A percentile compares a stretch with the other conserved stretches of the same genome.
Conservation (phyloP, 2,797 vertebrate genomes). For the Babyrousa celebensis region DNA sequence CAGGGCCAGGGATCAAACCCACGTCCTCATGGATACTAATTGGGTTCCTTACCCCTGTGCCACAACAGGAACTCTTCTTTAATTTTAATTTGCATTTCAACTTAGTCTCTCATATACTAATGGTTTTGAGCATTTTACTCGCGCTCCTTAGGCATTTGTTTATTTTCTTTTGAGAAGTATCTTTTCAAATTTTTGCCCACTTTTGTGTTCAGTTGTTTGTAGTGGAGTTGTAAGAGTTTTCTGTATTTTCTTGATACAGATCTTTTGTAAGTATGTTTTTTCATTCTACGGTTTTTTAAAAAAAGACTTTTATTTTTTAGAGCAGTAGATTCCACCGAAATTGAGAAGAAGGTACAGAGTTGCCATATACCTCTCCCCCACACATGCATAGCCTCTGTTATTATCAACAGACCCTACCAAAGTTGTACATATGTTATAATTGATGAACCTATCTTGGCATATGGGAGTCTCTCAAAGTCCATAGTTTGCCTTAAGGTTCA, state of each 20-base stretch:
- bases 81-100: not conserved
- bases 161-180: not conserved
- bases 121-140: not conserved
- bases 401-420: not conserved
- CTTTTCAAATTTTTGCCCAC: not conserved
- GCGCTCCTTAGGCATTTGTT: not conserved
- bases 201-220: not conserved
- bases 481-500: not conserved
- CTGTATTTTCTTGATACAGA: not conserved
- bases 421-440: not conserved
- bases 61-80: not conserved
- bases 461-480: not conserved
- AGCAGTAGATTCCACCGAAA: not conserved
- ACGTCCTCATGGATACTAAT: too few relatives aligned
- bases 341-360: not conserved
- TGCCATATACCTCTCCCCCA: not conserved
- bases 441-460: not conserved
- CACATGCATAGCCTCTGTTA: not conserved
- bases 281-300: not conserved
- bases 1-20: too few relatives aligned
- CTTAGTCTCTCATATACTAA: not conserved
- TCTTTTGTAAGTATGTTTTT: not conserved
- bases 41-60: too few relatives aligned
- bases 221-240: not conserved
- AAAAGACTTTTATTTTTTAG: not conserved